Conservation (phyloP, 1,140 invertebrate species). For the Leptinotarsa defecta region DNA sequence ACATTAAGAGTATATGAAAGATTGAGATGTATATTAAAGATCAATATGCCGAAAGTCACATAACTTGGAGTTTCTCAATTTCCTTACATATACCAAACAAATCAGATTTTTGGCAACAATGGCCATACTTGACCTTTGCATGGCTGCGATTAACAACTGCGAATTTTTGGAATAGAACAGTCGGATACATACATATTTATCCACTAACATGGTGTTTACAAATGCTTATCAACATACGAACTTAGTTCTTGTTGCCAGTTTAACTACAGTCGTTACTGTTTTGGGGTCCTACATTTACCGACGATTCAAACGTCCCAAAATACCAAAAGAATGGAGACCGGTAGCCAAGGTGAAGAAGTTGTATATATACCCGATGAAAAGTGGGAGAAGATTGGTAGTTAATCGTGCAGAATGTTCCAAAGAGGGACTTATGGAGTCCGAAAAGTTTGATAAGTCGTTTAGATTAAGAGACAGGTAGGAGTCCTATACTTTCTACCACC, state of each 20-base stretch:
- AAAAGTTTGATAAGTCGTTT: constrained; percentile 36
- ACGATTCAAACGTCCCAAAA: constrained; percentile 22
- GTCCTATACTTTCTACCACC: no score
- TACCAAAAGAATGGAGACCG: constrained; percentile 44
- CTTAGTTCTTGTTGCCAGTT: constrained; percentile 1
- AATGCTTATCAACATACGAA: neutral
- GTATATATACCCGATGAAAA: constrained; percentile 53
- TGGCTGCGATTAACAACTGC: no score
- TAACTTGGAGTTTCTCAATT: no score
- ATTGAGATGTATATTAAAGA: no score
- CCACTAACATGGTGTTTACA: no score
- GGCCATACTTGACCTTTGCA: no score
- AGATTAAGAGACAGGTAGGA: constrained; percentile 49
- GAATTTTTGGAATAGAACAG: no score
- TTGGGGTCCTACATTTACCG: constrained; percentile 34
- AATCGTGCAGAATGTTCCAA: constrained; percentile 45
- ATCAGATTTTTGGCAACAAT: no score
- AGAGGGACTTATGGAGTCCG: constrained; percentile 40
- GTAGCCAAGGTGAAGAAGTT: constrained; percentile 49
- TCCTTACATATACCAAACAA: no score
- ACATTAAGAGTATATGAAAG: no score
- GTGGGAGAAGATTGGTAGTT: constrained; percentile 47
- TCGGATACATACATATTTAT: no score
- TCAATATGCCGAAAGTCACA: no score
- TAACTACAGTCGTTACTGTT: constrained; percentile 30